phyloP scores from a whole-genome alignment of 1,140 invertebrate species.

The Branchinecta lynchi region DNA sequence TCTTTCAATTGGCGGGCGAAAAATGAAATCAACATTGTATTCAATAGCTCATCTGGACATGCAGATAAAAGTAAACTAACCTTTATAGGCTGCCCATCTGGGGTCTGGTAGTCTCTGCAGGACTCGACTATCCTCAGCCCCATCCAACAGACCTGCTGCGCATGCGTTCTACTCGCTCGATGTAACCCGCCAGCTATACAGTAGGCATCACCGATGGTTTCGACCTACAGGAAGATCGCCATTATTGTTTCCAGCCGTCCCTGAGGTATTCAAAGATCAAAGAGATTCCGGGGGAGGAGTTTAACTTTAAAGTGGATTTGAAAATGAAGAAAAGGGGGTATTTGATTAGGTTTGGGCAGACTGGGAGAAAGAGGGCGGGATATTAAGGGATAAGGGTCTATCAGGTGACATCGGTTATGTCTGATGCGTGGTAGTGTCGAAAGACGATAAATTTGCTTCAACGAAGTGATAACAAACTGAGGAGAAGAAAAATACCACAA shows the following conservation, averaged over 20 bases:
- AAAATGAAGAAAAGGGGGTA: not conserved
- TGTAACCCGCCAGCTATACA: slow-evolving; percentile 84
- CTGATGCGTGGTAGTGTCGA: not conserved
- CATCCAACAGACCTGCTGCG: slow-evolving; percentile 91
- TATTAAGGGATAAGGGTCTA: too few species aligned
- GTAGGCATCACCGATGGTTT: slow-evolving; percentile 85
- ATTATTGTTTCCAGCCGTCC: too few species aligned
- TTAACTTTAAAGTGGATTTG: not conserved
- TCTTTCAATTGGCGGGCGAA: too few species aligned
- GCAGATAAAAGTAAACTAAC: slow-evolving; percentile 34
- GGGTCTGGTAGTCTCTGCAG: slow-evolving; percentile 66
- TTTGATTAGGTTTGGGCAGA: not conserved
- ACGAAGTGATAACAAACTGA: not conserved
- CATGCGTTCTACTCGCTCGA: slow-evolving; percentile 60
- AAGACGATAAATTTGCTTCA: not conserved
- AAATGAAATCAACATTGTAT: too few species aligned
- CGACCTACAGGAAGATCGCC: slow-evolving; percentile 45
- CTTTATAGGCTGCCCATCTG: slow-evolving; percentile 75
- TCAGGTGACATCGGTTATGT: not conserved
- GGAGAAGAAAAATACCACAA: not conserved
- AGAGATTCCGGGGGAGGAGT: not conserved
- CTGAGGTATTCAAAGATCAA: too few species aligned
- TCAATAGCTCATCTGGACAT: too few species aligned
- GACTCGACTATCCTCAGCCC: slow-evolving; percentile 76
- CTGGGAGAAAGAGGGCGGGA: slow-evolving; percentile 13